Conservation (phyloP, 2,113 vertebrate genomes). For the Echinops telfairi region DNA sequence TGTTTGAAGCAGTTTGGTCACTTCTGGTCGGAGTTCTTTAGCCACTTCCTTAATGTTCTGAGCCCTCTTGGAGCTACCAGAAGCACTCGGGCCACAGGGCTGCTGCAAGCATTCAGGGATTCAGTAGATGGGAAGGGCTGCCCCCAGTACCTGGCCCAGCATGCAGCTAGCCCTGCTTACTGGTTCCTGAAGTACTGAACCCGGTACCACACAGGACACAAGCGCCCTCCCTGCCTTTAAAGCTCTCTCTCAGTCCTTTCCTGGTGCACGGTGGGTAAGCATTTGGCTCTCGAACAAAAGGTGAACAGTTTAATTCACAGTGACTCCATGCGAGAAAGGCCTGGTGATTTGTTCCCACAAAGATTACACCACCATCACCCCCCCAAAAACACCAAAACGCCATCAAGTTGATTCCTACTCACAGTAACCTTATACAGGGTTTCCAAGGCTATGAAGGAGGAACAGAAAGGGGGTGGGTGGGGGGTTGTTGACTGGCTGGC, state of each 20-base stretch:
- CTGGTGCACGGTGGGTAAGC: neutral
- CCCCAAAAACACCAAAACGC: no score
- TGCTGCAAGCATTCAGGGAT: neutral
- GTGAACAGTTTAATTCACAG: neutral
- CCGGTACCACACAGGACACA: no score
- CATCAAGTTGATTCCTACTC: no score
- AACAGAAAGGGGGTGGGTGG: no score
- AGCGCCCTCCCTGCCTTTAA: neutral
- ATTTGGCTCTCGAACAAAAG: neutral
- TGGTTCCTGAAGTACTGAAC: neutral
- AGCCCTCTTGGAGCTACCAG: neutral
- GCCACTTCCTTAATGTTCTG: neutral
- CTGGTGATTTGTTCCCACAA: neutral
- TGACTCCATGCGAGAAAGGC: neutral
- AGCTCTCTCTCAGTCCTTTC: neutral
- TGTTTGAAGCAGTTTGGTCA: no score
- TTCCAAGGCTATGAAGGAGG: no score
- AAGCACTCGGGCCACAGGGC: neutral
- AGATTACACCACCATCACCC: neutral
- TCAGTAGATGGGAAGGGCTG: neutral
- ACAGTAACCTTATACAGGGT: no score
- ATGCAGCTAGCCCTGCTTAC: neutral
- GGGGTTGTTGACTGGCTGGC: no score
- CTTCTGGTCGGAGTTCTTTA: neutral
- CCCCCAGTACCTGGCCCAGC: neutral